Conservation (phyloP, 1,140 invertebrate species). For the Ptiloglossa arizonensis region DNA sequence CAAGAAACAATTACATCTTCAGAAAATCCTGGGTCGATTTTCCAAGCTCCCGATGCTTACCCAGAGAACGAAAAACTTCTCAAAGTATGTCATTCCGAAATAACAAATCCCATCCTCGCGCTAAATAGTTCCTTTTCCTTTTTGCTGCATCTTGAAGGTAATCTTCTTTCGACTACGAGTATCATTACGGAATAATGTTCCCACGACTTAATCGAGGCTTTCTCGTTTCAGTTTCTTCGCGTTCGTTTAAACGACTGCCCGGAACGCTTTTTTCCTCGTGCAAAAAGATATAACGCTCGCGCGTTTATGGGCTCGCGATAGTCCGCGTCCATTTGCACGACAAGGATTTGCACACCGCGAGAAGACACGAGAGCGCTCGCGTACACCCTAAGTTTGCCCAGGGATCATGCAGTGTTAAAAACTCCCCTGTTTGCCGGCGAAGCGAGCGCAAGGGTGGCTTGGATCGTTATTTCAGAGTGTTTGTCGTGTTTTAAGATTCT, state of each 20-base stretch:
- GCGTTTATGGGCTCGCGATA: slow-evolving; percentile 30
- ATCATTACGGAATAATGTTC: neutral
- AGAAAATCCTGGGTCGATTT: no score
- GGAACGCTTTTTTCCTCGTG: neutral
- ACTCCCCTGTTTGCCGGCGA: slow-evolving; percentile 76
- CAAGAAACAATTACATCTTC: no score
- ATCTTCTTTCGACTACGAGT: neutral
- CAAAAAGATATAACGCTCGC: neutral
- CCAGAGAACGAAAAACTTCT: no score
- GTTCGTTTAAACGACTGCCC: neutral
- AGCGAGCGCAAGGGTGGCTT: slow-evolving; percentile 68
- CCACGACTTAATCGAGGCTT: neutral
- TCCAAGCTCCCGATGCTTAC: no score
- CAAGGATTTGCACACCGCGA: slow-evolving; percentile 53
- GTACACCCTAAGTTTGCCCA: slow-evolving; percentile 72
- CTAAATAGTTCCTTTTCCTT: no score
- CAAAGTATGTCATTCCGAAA: no score
- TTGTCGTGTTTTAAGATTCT: slow-evolving; percentile 77
- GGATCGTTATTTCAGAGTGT: slow-evolving; percentile 76
- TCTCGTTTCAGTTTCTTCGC: neutral
- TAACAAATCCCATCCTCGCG: no score
- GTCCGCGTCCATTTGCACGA: slow-evolving; percentile 56
- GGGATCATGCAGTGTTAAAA: slow-evolving; percentile 77
- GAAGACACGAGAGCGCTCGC: slow-evolving; percentile 58
- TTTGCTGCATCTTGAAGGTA: no score